Conservation (phyloP, 2,113 vertebrate species). For the Carassius gibelio region DNA sequence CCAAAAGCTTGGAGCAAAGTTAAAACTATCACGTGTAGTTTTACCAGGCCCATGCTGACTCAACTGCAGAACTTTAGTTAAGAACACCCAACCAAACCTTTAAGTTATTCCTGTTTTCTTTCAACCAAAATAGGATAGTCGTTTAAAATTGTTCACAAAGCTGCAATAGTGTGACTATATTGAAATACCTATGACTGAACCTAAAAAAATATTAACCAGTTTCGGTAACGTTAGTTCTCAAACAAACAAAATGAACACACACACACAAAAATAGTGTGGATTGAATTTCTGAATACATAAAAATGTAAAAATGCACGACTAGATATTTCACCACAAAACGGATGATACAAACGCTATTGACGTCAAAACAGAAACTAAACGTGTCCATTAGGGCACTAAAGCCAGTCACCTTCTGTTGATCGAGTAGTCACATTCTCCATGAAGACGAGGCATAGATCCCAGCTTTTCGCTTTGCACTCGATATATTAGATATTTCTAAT, state of each 20-base stretch:
- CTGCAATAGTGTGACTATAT: neutral
- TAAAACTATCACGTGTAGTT: slow-evolving; percentile 17
- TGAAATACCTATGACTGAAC: neutral
- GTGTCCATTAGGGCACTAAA: neutral
- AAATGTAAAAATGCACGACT: neutral
- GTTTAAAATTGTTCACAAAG: neutral
- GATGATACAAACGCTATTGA: neutral
- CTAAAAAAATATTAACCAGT: neutral
- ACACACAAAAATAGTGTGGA: neutral
- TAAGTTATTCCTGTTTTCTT: neutral
- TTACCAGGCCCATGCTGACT: neutral
- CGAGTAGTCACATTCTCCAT: slow-evolving; percentile 56
- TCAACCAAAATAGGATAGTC: neutral
- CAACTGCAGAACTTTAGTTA: neutral
- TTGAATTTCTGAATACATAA: neutral
- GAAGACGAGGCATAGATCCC: slow-evolving; percentile 51
- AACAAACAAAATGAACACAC: neutral
- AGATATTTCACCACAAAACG: neutral
- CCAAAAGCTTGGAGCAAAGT: neutral
- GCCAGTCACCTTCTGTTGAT: slow-evolving; percentile 56
- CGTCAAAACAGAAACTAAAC: slow-evolving; percentile 1
- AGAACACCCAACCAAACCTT: neutral
- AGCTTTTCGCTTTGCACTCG: slow-evolving; percentile 39
- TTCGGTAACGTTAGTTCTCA: neutral
- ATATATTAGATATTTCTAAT: slow-evolving; percentile 34